Evolutionary conservation across 2,888 invertebrate species (phyloP).

Genomic region (Acanthosepion pharaonis): DNA sequence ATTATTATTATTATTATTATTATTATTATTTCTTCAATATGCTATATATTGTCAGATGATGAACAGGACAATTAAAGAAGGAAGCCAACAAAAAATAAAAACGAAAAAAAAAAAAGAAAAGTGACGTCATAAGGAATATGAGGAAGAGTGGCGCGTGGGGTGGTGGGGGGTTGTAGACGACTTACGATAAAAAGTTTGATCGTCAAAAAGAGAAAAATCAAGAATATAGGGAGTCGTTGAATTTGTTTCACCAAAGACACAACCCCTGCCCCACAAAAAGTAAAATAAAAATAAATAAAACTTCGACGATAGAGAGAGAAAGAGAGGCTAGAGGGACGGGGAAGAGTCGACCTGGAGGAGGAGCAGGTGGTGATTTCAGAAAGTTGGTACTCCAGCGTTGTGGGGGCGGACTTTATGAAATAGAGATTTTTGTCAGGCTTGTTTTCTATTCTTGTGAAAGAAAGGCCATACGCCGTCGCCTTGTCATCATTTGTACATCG

Average conservation of each 20-base stretch:
- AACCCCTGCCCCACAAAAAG: not conserved
- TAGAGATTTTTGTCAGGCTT: not conserved
- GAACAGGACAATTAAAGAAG: too few species aligned
- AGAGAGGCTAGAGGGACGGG: not conserved
- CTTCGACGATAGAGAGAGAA: not conserved
- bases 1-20: too few species aligned
- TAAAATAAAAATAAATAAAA: not conserved
- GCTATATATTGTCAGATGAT: too few species aligned
- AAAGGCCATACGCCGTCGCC: not conserved
- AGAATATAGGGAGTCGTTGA: too few species aligned
- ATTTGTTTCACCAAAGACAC: not conserved
- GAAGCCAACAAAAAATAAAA: too few species aligned
- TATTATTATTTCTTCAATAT: too few species aligned
- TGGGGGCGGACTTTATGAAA: not conserved
- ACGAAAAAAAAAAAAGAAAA: too few species aligned
- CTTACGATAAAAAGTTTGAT: too few species aligned
- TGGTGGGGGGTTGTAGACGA: too few species aligned
- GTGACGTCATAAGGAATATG: too few species aligned
- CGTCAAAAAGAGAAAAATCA: too few species aligned
- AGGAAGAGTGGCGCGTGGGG: too few species aligned
- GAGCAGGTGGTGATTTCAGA: slow-evolving; percentile 8
- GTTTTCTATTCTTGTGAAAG: not conserved
- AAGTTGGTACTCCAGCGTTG: not conserved
- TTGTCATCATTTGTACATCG: not conserved
- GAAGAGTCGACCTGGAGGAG: not conserved